Base-by-base conservation (phyloP, 2,888 invertebrate species). In the Apodemia hepburni region DNA sequence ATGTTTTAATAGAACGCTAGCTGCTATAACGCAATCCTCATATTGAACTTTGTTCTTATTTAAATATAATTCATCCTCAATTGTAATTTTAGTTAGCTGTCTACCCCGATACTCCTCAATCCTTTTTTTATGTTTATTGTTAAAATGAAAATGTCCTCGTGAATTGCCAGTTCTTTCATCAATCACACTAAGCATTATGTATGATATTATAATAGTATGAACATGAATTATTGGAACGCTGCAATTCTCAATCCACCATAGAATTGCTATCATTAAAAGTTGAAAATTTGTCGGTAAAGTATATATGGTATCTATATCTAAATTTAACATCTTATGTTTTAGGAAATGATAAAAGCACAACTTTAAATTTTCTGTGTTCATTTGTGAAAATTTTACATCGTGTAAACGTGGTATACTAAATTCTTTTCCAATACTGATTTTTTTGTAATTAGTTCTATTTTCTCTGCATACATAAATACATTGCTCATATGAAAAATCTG, bases 181-280 rank as follows among this genome's bases (percentile, higher is more conserved):
- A 62, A 95, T 77, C 33, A 93, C 85, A 66, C 93, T 92, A 60
- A 94, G 79, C 73, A 93, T 84, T 66, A 95, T 81, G 62, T 92
- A 91, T 67, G 93, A 91, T 29, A 95, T 73, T 29, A 94, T 73
- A 51, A 95, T 66, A 65, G 94, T 90, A 72, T 93, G 92, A 15
- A 95, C 69, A 75, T 94, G 92, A 61, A 90, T 75, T 49, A 80
- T 66, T 0, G 91, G 83, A 0, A 87, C 75, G 71, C 77, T 72
- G 80, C 85, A 80, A 82, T 87, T 75, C 66, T 76, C 51, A 72
- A 85, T 92, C 94, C 95, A 94, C 87, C 93, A 95, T 3, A 94
- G 77, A 1, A 94, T 72, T 17, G 93, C 78, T 47, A 93, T 82
- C 70, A 95, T 81, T 72, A 92, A 93, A 42, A 95, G 70, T 75